Percentiles rank a stretch among this genome's conserved stretches.
Evolutionary conservation across 2,113 vertebrate species (phyloP).

Genomic region (Psettodes erumei): DNA sequence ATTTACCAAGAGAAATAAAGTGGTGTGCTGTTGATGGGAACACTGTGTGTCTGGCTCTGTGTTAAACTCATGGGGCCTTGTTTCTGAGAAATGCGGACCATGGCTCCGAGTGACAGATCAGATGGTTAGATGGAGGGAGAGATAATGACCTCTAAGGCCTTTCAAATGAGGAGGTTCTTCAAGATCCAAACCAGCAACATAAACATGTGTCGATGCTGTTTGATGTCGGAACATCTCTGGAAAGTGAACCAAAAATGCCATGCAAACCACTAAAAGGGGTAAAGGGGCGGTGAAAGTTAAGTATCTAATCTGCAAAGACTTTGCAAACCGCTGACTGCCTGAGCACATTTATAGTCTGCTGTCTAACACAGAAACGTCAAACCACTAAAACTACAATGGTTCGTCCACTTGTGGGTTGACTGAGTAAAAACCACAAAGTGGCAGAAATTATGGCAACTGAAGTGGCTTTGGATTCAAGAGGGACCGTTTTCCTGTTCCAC

Average conservation of each 20-base stretch:
- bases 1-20: constrained; percentile 32
- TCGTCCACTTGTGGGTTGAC: constrained; percentile 50
- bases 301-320: constrained; percentile 62
- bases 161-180: constrained; percentile 70
- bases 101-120: constrained; percentile 51
- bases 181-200: constrained; percentile 72
- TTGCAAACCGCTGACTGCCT: constrained; percentile 60
- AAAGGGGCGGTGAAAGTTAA: constrained; percentile 66
- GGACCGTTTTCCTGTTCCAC: constrained; percentile 24
- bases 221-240: constrained; percentile 68
- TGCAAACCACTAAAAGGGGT: constrained; percentile 70
- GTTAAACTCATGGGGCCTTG: constrained; percentile 31
- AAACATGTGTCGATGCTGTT: constrained; percentile 76
- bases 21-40: constrained; percentile 10
- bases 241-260: constrained; percentile 56
- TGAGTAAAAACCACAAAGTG: constrained; percentile 54
- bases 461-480: constrained; percentile 41
- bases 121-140: constrained; percentile 69
- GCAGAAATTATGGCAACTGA: constrained; percentile 45
- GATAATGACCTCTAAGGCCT: constrained; percentile 73
- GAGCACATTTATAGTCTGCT: constrained; percentile 53
- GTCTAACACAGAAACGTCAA: constrained; percentile 51
- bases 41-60: constrained; percentile 35
- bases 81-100: constrained; percentile 36
- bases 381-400: constrained; percentile 53